Evolutionary conservation across 2,113 vertebrate species (phyloP).

Genomic region (Ornithorhynchus anatinus): DNA sequence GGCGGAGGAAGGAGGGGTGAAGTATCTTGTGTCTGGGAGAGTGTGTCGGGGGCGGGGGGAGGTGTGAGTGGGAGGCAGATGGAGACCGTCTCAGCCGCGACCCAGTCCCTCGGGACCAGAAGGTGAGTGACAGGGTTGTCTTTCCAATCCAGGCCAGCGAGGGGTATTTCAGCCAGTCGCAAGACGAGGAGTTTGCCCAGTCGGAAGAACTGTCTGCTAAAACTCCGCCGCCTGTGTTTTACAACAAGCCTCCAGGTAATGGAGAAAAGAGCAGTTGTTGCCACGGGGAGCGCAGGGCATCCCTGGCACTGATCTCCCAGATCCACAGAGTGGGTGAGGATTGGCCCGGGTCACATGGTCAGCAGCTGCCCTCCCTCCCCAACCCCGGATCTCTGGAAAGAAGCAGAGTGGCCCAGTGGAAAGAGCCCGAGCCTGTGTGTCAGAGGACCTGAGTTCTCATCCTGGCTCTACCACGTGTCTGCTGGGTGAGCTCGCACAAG

Average conservation of each 20-base stretch:
- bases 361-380: too few species aligned
- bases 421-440: too few species aligned
- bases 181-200: constrained; percentile 92
- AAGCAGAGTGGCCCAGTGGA: too few species aligned
- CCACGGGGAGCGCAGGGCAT: accelerated
- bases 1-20: background rate
- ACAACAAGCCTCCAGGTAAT: constrained; percentile 95
- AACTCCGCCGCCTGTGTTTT: constrained; percentile 88
- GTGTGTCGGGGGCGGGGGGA: background rate
- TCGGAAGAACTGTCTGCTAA: constrained; percentile 87
- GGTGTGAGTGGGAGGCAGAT: too few species aligned
- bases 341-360: too few species aligned
- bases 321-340: too few species aligned
- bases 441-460: too few species aligned
- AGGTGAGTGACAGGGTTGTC: constrained; percentile 7
- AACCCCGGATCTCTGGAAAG: too few species aligned
- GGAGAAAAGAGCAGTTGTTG: background rate
- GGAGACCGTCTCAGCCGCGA: too few species aligned
- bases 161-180: constrained; percentile 96
- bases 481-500: too few species aligned
- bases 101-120: background rate
- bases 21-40: background rate
- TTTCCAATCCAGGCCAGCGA: constrained; percentile 82
- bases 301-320: too few species aligned
- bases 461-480: too few species aligned